Percentiles rank a stretch among this genome's conserved stretches.
Evolutionary conservation across 2,113 vertebrate genomes (phyloP).

Genomic region (Lepisosteus oculatus): DNA sequence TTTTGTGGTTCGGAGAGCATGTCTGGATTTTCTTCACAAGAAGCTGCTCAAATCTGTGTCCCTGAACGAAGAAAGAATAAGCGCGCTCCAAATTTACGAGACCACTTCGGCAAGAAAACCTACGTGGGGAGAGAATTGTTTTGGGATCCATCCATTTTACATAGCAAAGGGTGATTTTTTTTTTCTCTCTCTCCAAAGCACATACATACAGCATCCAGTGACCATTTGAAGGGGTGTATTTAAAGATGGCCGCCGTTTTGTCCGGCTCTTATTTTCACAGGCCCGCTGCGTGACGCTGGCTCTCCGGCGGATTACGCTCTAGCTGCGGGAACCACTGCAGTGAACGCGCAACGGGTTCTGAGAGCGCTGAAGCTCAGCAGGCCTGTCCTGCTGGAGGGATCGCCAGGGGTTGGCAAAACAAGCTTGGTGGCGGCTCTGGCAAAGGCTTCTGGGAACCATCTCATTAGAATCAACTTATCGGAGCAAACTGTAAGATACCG

Average conservation of each 20-base stretch:
- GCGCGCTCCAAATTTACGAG: conserved; percentile 80
- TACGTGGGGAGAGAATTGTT: conserved; percentile 72
- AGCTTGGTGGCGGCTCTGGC: conserved; percentile 90
- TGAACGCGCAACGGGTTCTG: conserved; percentile 88
- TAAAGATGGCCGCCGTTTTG: too few species aligned
- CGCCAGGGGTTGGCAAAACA: conserved; percentile 95
- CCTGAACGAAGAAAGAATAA: conserved; percentile 71
- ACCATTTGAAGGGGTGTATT: too few species aligned
- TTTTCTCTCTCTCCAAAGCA: neutral
- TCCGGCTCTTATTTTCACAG: conserved; percentile 46
- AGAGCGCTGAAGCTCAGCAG: conserved; percentile 86
- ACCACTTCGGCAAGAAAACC: conserved; percentile 67
- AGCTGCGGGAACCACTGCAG: conserved; percentile 84
- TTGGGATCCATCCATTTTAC: conserved; percentile 93
- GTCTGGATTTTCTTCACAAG: conserved; percentile 74
- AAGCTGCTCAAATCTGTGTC: conserved; percentile 66
- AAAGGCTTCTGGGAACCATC: conserved; percentile 86
- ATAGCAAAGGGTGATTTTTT: conserved; percentile 73
- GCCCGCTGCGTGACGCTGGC: conserved; percentile 63
- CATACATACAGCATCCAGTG: too few species aligned
- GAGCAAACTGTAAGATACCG: conserved; percentile 83
- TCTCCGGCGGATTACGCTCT: conserved; percentile 78
- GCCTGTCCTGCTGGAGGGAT: conserved; percentile 90
- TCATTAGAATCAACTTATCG: conserved; percentile 93
- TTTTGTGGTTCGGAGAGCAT: conserved; percentile 70